Base-by-base conservation (phyloP, 2,113 vertebrate species). In the Phalacrocorax brasilianus region DNA sequence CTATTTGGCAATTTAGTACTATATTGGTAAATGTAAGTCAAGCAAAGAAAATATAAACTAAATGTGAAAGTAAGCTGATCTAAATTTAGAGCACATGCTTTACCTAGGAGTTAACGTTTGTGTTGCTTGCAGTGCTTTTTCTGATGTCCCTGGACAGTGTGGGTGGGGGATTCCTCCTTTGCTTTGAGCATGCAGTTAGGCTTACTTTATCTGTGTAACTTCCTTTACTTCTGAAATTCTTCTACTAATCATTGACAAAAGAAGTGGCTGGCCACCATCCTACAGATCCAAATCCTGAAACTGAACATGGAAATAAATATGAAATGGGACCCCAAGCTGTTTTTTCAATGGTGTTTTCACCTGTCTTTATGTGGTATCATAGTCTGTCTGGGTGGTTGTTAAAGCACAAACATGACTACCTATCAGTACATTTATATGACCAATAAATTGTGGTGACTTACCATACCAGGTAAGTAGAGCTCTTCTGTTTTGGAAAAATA, bases 11-110 rank as follows among this genome's bases (percentile, higher is more conserved):
- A 65, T 85, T 92, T 73, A 93, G 73, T 40, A 47, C 40, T 80
- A 2, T 74, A 91, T 33, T 78, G 85, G 82, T 77, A 92, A 84
- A 85, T 49, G 59, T 24, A 85, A 96, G 59, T 59, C 90, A 80
- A 96, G 93, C 82, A 93, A 93, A 83, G 83, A 80, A 88, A 80
- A 91, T 84, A 63, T 12, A 42, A 68, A 89, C 2, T 44, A 95
- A 88, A 88, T 0, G 5, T 77, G 63, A 18, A 74, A 91, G 68
- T 40, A 68, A 95, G 55, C 62, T 74, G 72, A n/a, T 77, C 27
- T 88, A 74, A 76, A 95, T 77, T 74, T 79, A 88, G 23, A 90
- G 55, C 72, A 52, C n/a, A 63, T 21, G 12, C 8, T 70, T 77
- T 30, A 61, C 55, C 55, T 83, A 11, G 15, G 55, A 88, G 32